These are phyloP conservation scores for Pilophorus perplexus DNA, from an alignment of 2,888 invertebrate species.

Conservation along the genomic window DNA sequence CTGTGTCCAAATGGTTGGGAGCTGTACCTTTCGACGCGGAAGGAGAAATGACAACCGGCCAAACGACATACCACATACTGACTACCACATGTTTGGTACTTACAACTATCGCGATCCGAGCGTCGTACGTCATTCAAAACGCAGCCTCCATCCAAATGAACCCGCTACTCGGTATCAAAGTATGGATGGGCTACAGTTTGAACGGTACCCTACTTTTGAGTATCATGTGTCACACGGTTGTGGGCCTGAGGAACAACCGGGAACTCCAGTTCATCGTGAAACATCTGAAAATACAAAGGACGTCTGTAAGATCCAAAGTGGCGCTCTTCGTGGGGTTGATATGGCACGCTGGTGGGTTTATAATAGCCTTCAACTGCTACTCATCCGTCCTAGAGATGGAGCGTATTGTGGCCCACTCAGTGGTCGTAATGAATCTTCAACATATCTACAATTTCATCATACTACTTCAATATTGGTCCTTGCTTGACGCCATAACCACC, in stretches of 20 bases:
- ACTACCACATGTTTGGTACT: too few relatives aligned
- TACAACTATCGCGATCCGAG: too few relatives aligned
- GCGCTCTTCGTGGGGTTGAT: neutral
- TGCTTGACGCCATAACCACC: too few relatives aligned
- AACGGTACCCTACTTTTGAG: too few relatives aligned
- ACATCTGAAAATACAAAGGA: neutral
- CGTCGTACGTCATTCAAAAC: too few relatives aligned
- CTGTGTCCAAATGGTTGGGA: neutral
- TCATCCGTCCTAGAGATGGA: neutral
- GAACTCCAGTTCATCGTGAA: neutral
- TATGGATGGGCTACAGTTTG: too few relatives aligned
- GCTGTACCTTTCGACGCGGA: neutral
- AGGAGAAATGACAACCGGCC: too few relatives aligned
- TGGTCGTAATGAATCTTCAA: neutral
- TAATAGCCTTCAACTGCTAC: neutral
- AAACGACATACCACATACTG: too few relatives aligned
- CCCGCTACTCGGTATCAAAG: too few relatives aligned
- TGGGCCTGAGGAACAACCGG: neutral
- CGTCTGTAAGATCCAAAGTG: neutral
- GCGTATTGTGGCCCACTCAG: neutral
- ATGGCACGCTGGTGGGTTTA: neutral
- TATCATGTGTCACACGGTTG: too few relatives aligned
- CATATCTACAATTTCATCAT: neutral
- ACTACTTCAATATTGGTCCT: neutral
- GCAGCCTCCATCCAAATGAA: too few relatives aligned